phyloP scores from a whole-genome alignment of 2,888 invertebrate species.

The Scaptodrosophila latifasciaeformis region DNA sequence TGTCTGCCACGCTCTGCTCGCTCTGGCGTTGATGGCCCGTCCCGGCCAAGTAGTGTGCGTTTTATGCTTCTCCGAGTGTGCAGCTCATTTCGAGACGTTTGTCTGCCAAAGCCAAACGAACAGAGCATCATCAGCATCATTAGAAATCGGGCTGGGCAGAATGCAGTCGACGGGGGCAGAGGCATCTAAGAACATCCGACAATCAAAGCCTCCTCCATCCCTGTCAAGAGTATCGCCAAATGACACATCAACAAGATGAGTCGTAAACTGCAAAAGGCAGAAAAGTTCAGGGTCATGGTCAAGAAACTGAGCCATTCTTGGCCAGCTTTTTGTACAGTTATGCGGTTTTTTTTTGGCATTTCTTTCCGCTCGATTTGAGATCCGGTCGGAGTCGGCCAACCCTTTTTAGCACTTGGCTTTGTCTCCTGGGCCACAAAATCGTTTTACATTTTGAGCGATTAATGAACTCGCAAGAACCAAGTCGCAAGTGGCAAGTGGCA shows the following conservation, averaged over 20 bases:
- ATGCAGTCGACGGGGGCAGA: too few relatives aligned
- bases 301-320: slow-evolving; percentile 15
- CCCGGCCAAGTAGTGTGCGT: too few relatives aligned
- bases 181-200: too few relatives aligned
- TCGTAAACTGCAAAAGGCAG: not conserved
- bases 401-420: too few relatives aligned
- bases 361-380: slow-evolving; percentile 53
- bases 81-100: slow-evolving; percentile 54
- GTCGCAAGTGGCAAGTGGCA: too few relatives aligned
- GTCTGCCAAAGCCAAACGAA: too few relatives aligned
- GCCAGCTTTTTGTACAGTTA: not conserved
- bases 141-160: slow-evolving; percentile 15
- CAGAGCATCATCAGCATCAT: too few relatives aligned
- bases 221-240: too few relatives aligned
- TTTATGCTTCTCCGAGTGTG: too few relatives aligned
- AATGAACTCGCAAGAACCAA: slow-evolving; percentile 44
- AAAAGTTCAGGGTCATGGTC: slow-evolving; percentile 64
- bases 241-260: slow-evolving; percentile 13
- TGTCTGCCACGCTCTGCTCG: slow-evolving; percentile 28
- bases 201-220: too few relatives aligned
- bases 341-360: slow-evolving; percentile 23
- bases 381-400: too few relatives aligned
- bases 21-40: too few relatives aligned
- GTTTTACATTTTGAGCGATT: slow-evolving; percentile 35
- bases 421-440: slow-evolving; percentile 45